Conservation (phyloP, 2,797 vertebrate genomes). For the Clarias laeviceps region DNA sequence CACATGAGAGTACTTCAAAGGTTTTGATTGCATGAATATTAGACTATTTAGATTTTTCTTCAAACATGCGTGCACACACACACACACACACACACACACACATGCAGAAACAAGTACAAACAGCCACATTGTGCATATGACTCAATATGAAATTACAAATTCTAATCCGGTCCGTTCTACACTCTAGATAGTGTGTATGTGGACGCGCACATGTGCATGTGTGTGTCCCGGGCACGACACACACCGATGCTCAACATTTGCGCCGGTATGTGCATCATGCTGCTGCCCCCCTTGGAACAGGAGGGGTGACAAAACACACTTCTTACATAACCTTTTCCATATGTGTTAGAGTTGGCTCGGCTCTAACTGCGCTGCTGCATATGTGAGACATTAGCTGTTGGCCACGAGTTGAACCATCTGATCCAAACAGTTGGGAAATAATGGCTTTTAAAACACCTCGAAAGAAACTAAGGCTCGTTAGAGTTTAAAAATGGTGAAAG, state of each 20-base stretch:
- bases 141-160: constrained; percentile 30
- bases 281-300: constrained; percentile 35
- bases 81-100: constrained; percentile 30
- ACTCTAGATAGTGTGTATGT: not conserved
- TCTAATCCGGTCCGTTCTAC: constrained; percentile 19
- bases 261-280: constrained; percentile 36
- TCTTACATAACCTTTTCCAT: constrained; percentile 55
- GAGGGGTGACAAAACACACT: constrained; percentile 44
- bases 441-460: constrained; percentile 41
- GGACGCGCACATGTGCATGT: constrained; percentile 17
- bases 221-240: constrained; percentile 13
- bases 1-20: not conserved
- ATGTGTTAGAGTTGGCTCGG: constrained; percentile 48
- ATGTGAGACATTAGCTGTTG: constrained; percentile 51
- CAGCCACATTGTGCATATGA: constrained; percentile 33
- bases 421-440: constrained; percentile 43
- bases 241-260: constrained; percentile 37
- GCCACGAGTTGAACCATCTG: constrained; percentile 34
- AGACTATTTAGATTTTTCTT: not conserved
- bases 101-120: not conserved
- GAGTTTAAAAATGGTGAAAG: constrained; percentile 31
- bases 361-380: constrained; percentile 40
- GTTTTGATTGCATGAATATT: not conserved
- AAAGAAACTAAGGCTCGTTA: constrained; percentile 28
- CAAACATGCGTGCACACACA: not conserved